phyloP scores from a whole-genome alignment of 2,888 invertebrate species.

The Clepsis dumicolana region DNA sequence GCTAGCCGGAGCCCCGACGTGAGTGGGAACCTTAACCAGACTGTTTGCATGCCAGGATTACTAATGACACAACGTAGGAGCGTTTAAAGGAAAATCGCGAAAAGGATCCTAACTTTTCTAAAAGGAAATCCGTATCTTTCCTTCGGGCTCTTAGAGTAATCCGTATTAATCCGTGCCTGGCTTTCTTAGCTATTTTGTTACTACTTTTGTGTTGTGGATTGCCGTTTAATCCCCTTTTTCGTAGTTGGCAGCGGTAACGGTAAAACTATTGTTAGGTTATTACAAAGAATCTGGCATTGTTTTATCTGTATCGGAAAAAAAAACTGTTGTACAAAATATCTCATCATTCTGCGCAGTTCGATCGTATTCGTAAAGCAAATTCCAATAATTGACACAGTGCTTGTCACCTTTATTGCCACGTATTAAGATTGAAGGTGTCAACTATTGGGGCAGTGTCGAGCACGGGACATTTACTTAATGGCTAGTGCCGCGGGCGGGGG shows the following conservation, averaged over 20 bases:
- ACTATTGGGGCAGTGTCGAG: too few species aligned
- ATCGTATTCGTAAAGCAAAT: too few species aligned
- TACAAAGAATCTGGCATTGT: background rate
- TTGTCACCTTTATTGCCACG: too few species aligned
- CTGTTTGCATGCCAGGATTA: slow-evolving; percentile 41
- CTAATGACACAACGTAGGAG: slow-evolving; percentile 41
- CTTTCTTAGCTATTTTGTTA: slow-evolving; percentile 31
- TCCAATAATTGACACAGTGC: too few species aligned
- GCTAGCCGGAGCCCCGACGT: slow-evolving; percentile 38
- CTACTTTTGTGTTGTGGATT: slow-evolving; percentile 27
- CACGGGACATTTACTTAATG: too few species aligned
- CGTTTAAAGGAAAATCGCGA: slow-evolving; percentile 39
- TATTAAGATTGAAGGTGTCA: too few species aligned
- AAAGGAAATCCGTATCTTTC: slow-evolving; percentile 41
- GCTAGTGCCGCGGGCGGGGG: too few species aligned
- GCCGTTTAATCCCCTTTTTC: background rate
- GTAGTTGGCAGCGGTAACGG: slow-evolving; percentile 4
- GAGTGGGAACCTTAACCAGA: slow-evolving; percentile 39
- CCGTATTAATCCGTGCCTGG: slow-evolving; percentile 33
- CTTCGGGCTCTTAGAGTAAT: slow-evolving; percentile 35
- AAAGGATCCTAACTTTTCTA: slow-evolving; percentile 38
- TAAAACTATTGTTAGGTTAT: background rate
- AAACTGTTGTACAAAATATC: too few species aligned
- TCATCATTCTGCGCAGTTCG: too few species aligned
- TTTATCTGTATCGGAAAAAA: background rate